Evolutionary conservation across 2,888 invertebrate species (phyloP), one percentile per base, ranked within the genome.

Genomic region (Acrobeloides nanus): DNA sequence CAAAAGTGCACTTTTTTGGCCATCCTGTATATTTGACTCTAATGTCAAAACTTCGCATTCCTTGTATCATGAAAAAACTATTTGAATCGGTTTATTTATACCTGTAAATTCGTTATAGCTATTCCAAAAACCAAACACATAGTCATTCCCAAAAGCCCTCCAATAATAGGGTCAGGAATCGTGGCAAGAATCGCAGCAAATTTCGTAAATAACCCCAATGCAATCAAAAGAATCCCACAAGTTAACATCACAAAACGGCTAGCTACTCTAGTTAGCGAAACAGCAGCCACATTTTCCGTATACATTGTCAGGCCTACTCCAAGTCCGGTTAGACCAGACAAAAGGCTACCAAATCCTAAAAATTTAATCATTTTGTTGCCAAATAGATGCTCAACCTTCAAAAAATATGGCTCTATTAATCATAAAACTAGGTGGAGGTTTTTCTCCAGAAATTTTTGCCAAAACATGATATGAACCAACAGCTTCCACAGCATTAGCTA

Each of bases 91-190:
- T 23, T 24, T 7, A n/a, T 23, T 23, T 59, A 44, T 46, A 62
- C 64, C 59, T 60, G 60, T 8, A 67, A 37, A 48, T 68, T 66
- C 24, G 60, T 53, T 31, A 68, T 32, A 2, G 61, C 61, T 2
- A 68, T 64, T 7, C 68, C 68, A 18, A 55, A 57, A 32, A 68
- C 66, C 64, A 68, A 64, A 38, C 61, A 59, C n/a, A 68, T 59
- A 26, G 65, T 65, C 63, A 68, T 63, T 4, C 53, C 55, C 12
- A 68, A 53, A 20, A 64, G 55, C 35, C 66, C 68, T 1, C 68
- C 68, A 8, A 69, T 68, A 7, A 65, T 55, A 0, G 68, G 56
- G 27, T 65, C 62, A 0, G 68, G 68, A 37, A 69, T 64, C 10
- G 63, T 55, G 6, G 68, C 62, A 15, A 68, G 34, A 35, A 69